Conservation (phyloP, 2,888 invertebrate species). For the Harpalus rufipes region DNA sequence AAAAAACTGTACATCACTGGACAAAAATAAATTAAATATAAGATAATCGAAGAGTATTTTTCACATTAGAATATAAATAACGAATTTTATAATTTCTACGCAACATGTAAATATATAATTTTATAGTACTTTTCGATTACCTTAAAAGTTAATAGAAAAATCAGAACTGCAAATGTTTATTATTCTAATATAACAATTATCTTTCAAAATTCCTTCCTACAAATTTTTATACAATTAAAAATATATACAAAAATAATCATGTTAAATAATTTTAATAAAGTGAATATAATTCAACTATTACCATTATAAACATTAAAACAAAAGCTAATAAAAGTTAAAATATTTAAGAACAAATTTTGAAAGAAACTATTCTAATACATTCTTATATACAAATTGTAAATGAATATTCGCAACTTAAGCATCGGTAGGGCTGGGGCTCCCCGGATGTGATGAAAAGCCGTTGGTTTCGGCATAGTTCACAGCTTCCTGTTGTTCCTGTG, state of each 20-base stretch:
- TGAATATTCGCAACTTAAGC: constrained; percentile 47
- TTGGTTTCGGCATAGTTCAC: constrained; percentile 73
- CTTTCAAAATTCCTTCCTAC: constrained; percentile 42
- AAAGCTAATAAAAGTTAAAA: constrained; percentile 39
- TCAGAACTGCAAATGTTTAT: constrained; percentile 20
- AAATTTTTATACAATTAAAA: neutral
- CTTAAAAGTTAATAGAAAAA: constrained; percentile 28
- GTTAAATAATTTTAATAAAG: neutral
- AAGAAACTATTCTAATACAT: constrained; percentile 41
- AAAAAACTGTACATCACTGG: constrained; percentile 44
- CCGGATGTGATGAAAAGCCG: constrained; percentile 72
- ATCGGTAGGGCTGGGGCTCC: constrained; percentile 65
- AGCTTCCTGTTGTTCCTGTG: constrained; percentile 16
- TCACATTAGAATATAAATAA: neutral
- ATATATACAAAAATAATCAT: neutral
- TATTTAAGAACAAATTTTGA: constrained; percentile 28
- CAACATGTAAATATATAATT: neutral
- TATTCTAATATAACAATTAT: constrained; percentile 24
- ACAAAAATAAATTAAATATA: constrained; percentile 37
- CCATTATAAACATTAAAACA: neutral
- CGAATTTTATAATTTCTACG: neutral
- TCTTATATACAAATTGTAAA: constrained; percentile 29
- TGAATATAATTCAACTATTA: neutral
- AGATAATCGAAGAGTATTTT: constrained; percentile 34
- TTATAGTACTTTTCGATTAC: constrained; percentile 17